Base-by-base conservation (phyloP, 2,797 vertebrate species). In the Crenichthys baileyi region DNA sequence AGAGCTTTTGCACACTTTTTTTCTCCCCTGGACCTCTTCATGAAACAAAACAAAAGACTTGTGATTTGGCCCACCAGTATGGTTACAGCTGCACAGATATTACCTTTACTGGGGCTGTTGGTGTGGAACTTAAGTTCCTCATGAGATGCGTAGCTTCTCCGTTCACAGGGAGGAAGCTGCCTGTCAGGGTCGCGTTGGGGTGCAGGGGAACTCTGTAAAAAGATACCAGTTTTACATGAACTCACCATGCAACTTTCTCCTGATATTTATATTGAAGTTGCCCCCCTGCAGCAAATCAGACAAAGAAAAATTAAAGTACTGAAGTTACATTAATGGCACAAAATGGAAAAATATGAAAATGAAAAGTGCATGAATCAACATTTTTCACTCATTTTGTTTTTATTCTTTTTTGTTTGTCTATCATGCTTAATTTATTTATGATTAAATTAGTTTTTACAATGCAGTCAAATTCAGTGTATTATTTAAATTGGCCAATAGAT, bases 61-160 rank as follows among this genome's bases (percentile, higher is more conserved):
- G 24, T n/a, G n/a, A 60, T 50, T 41, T 56, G 20, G 31, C 6
- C 16, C 1, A 2, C 5, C 4, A 20, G 20, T n/a, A 7, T 55
- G 44, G 13, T 16, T n/a, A 11, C 20, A 22, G 31, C 18, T 22
- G 44, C 4, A 26, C 12, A 6, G n/a, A 8, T 29, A 7, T 46
- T 91, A 98, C 97, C 97, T 90, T 96, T 97, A 26, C 96, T 97
- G 91, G 88, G 90, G 85, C 95, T 95, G 94, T 97, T 97, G 92
- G 97, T 96, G 31, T 97, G 97, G 88, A 97, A 97, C 68, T 91
- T 91, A 39, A 91, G 94, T 4, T 97, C 97, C 83, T 97, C 96
- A 0, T 96, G 96, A n/a, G 96, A 97, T 50, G 93, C 91, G 92
- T 96, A 97, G 93, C 96, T 96, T 74, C 95, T 97, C 97, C 97